Evolutionary conservation across 2,113 vertebrate genomes (phyloP).

Genomic region (Mesocricetus auratus): DNA sequence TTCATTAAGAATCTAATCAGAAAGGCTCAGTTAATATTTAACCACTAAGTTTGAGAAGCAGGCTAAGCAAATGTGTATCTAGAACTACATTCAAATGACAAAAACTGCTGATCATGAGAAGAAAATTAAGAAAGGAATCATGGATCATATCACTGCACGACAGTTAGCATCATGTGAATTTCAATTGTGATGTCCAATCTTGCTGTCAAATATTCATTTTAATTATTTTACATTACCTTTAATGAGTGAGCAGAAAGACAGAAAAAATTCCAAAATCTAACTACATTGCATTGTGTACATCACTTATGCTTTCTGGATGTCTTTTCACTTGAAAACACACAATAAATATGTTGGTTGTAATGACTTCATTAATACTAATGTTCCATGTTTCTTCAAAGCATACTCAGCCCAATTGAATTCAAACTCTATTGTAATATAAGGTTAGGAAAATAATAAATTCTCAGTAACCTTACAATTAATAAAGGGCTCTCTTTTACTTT

Average conservation of each 20-base stretch:
- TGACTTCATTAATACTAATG: neutral
- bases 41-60: constrained; percentile 6
- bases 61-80: neutral
- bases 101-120: neutral
- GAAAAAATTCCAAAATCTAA: neutral
- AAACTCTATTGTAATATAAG: neutral
- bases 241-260: neutral
- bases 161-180: neutral
- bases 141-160: accelerated
- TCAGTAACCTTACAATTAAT: constrained; percentile 62
- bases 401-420: neutral
- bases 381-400: neutral
- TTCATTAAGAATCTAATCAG: neutral
- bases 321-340: neutral
- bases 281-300: neutral
- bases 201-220: constrained; percentile 11
- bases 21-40: neutral
- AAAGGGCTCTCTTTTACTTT: constrained; percentile 72
- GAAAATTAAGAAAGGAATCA: neutral
- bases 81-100: neutral
- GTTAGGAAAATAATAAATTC: constrained; percentile 65
- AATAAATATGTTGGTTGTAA: neutral
- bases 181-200: neutral
- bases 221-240: neutral
- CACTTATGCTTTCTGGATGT: neutral